phyloP scores from a whole-genome alignment of 2,797 vertebrate species.

The Crenichthys baileyi region DNA sequence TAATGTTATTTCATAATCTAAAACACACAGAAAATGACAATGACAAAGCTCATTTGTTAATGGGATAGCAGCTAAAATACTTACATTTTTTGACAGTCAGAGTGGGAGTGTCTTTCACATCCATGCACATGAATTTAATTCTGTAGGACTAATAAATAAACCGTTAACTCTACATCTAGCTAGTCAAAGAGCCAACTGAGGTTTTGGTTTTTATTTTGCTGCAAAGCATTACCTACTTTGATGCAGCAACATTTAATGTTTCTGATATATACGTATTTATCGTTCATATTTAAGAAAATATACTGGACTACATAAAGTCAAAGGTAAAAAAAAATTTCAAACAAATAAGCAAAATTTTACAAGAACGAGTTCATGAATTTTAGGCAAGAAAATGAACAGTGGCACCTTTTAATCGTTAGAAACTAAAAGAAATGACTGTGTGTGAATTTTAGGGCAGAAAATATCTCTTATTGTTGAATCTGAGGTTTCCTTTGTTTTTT shows the following conservation, averaged over 20 bases:
- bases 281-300: constrained; percentile 13
- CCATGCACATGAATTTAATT: constrained; percentile 21
- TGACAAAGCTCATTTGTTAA: constrained; percentile 27
- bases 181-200: background rate
- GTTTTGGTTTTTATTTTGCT: background rate
- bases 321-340: constrained; percentile 11
- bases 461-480: constrained; percentile 44
- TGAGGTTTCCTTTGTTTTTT: constrained; percentile 58
- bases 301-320: background rate
- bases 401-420: constrained; percentile 23
- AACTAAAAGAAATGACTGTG: constrained; percentile 19
- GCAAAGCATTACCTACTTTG: constrained; percentile 2
- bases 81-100: background rate
- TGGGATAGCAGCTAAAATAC: constrained; percentile 44
- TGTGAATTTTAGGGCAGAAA: constrained; percentile 30
- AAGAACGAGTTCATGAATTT: constrained; percentile 16
- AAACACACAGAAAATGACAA: constrained; percentile 3
- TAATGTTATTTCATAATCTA: constrained; percentile 13
- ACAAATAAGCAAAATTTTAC: constrained; percentile 25
- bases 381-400: constrained; percentile 38
- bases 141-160: constrained; percentile 3
- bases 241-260: constrained; percentile 23
- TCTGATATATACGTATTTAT: constrained; percentile 3
- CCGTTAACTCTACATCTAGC: background rate
- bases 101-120: constrained; percentile 23